Evolutionary conservation across 2,797 vertebrate genomes (phyloP), one percentile per base, ranked within the genome.

Genomic region (Euthynnus affinis): DNA sequence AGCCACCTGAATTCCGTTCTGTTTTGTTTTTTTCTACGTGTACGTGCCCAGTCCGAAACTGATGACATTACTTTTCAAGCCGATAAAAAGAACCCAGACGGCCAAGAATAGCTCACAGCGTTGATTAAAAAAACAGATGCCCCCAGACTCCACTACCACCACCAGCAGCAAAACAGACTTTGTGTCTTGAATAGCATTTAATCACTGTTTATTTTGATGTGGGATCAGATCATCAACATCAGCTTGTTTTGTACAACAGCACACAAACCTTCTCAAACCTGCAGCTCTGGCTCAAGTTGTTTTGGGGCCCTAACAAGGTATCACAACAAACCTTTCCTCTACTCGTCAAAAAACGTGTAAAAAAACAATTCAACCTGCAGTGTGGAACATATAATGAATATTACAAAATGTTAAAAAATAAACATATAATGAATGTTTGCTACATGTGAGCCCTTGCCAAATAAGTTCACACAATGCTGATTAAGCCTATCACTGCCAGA

Each of bases 201-300:
- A 81, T 87, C 64, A 67, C 62, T 81, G 71, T 77, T 76, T 85
- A 71, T 84, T 80, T 82, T 64, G 49, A 69, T 55, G 15, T 3
- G 6, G 34, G 34, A 46, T 68, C 61, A 48, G 15, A n/a, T 72
- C 56, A 59, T 63, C 75, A 37, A 27, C 14, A 29, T 65, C 42
- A 20, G 57, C 62, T 44, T 13, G 17, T 37, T 71, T 72, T 61
- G n/a, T 59, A 40, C n/a, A 34, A 13, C 29, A 56, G 48, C 42
- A 44, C 42, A 68, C 52, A 63, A 29, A 66, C 56, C 44, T 23
- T 57, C 59, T 48, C 9, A 37, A 51, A 78, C 14, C 55, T 51
- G 7, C 18, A 32, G 18, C 22, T 4, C 7, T 1, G 2, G 9
- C 27, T 68, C n/a, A 6, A 22, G 48, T 34, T 12, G 18, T 29